These are phyloP conservation scores for Ostrea edulis DNA, from an alignment of 1,140 invertebrate genomes.

Conservation along the genomic window DNA sequence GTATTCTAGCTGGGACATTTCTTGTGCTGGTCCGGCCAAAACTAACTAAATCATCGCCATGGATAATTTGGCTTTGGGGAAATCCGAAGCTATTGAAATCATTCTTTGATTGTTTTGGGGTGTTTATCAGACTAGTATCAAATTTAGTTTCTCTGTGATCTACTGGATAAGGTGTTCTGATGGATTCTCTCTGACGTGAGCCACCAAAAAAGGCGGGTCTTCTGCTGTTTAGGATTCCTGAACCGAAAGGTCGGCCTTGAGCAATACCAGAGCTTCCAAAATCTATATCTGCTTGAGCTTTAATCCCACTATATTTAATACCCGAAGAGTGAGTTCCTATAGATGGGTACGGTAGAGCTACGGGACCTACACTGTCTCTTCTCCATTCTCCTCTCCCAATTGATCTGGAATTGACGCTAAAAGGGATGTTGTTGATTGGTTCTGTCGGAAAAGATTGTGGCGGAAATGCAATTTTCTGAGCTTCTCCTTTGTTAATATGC, in stretches of 20 bases:
- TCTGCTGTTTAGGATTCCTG: background rate
- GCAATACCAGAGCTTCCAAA: background rate
- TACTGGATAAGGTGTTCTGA: background rate
- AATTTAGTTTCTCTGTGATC: background rate
- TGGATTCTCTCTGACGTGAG: background rate
- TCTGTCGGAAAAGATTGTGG: background rate
- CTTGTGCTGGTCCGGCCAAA: background rate
- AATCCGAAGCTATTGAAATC: background rate
- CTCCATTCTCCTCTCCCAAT: background rate
- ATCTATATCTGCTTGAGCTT: background rate
- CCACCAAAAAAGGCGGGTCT: background rate
- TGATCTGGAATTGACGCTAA: background rate
- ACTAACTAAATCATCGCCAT: slow-evolving; percentile 17
- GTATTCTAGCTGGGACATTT: background rate
- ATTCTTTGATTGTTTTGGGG: background rate
- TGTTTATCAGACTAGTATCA: background rate
- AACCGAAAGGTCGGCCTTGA: background rate
- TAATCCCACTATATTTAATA: background rate
- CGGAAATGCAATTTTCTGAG: background rate
- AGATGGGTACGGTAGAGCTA: background rate
- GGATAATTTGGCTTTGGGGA: background rate
- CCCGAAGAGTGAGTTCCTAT: background rate
- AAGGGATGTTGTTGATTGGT: background rate
- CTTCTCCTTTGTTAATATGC: background rate
- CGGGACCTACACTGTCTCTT: background rate